Conservation (phyloP, 2,113 vertebrate genomes). For the Rhabdomys dilectus region DNA sequence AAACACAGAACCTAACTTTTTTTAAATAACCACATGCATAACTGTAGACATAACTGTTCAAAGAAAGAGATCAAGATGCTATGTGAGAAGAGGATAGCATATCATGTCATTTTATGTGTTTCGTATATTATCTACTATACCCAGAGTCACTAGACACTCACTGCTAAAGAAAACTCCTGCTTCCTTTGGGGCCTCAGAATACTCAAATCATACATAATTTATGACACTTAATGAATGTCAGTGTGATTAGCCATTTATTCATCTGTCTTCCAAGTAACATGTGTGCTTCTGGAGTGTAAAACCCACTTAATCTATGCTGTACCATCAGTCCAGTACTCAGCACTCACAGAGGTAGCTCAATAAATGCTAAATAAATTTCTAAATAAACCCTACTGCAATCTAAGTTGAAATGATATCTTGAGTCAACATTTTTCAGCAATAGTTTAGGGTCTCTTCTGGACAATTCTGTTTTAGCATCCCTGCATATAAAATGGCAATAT, state of each 20-base stretch:
- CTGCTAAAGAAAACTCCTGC: not conserved
- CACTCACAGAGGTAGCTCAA: not conserved
- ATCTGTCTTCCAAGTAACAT: slow-evolving; percentile 29
- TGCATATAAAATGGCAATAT: not conserved
- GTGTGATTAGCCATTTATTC: not conserved
- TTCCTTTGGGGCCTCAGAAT: not conserved
- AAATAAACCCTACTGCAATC: not conserved
- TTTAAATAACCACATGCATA: not conserved
- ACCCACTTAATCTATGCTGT: not conserved
- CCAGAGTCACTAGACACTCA: not conserved
- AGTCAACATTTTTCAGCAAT: not conserved
- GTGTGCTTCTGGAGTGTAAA: not conserved
- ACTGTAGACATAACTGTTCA: slow-evolving; percentile 4
- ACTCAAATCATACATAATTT: slow-evolving; percentile 16
- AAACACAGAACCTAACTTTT: not conserved
- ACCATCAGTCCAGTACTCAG: not conserved
- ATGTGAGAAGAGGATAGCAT: not conserved
- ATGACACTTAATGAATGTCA: slow-evolving; percentile 29
- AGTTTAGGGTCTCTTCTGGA: not conserved
- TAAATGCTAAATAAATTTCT: not conserved
- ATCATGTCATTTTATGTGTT: slow-evolving; percentile 9
- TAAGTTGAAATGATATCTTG: slow-evolving; percentile 6
- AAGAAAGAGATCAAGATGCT: not conserved
- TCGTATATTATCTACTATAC: not conserved
- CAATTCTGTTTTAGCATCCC: slow-evolving; percentile 28